Percentiles rank a stretch among this genome's conserved stretches.
phyloP scores from a whole-genome alignment of 2,113 vertebrate genomes.

The Cygnus buccinator region DNA sequence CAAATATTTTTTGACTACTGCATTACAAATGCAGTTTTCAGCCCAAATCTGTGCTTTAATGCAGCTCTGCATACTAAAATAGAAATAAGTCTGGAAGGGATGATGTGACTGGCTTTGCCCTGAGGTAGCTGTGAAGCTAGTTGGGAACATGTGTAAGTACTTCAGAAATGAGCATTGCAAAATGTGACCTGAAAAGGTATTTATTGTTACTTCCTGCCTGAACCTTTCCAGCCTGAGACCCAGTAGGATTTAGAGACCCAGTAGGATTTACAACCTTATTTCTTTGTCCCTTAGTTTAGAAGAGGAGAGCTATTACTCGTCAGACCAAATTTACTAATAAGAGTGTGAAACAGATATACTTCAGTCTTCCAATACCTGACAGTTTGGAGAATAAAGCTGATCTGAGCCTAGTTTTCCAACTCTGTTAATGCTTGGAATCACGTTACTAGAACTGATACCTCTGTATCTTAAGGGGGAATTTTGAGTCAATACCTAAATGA shows the following conservation, averaged over 20 bases:
- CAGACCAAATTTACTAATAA: neutral
- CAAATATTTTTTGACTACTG: neutral
- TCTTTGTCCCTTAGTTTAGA: neutral
- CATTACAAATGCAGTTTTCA: constrained; percentile 17
- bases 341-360: neutral
- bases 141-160: neutral
- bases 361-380: neutral
- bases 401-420: neutral
- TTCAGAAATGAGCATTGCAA: neutral
- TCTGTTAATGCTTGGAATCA: neutral
- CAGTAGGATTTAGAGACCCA: neutral
- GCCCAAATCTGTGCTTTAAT: constrained; percentile 43
- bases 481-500: neutral
- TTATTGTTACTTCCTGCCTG: neutral
- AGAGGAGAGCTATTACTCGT: neutral
- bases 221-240: neutral
- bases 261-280: neutral
- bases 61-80: constrained; percentile 17
- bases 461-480: neutral
- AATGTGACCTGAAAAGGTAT: neutral
- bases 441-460: neutral
- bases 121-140: neutral
- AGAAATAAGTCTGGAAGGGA: constrained; percentile 12
- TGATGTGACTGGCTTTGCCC: neutral
- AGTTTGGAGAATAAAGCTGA: neutral